These are phyloP conservation scores for Cydia amplana DNA, from an alignment of 1,140 invertebrate species.

Conservation along the genomic window DNA sequence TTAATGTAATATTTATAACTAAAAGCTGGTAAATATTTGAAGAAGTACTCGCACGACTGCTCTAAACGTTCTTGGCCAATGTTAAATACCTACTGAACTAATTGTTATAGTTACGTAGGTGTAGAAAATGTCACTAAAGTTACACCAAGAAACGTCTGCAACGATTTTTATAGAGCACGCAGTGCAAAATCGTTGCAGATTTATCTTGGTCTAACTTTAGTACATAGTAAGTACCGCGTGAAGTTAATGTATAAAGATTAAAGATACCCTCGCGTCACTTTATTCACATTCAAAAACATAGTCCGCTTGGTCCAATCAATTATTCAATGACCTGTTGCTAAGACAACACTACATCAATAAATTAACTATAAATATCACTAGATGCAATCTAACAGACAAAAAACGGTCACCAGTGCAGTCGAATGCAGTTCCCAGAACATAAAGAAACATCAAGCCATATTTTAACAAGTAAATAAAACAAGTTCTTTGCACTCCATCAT, in stretches of 20 bases:
- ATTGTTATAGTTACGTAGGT: too few relatives aligned
- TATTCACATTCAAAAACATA: not conserved
- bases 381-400: conserved; percentile 21
- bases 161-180: too few relatives aligned
- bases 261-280: not conserved
- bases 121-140: too few relatives aligned
- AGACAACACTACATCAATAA: conserved; percentile 17
- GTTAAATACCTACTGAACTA: too few relatives aligned
- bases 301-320: not conserved
- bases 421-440: conserved; percentile 34
- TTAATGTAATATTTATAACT: conserved; percentile 14
- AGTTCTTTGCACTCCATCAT: conserved; percentile 49
- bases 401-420: conserved; percentile 8
- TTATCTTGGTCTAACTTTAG: too few relatives aligned
- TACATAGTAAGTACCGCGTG: too few relatives aligned
- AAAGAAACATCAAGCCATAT: conserved; percentile 61
- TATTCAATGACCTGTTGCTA: not conserved
- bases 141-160: too few relatives aligned
- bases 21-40: not conserved
- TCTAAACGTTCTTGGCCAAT: not conserved
- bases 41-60: not conserved
- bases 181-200: too few relatives aligned
- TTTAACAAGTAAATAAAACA: conserved; percentile 65
- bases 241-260: too few relatives aligned
- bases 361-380: not conserved